Percentiles rank a stretch among this genome's conserved stretches.
These are phyloP conservation scores for Felis chaus DNA, from an alignment of 2,113 vertebrate species.

Conservation along the genomic window DNA sequence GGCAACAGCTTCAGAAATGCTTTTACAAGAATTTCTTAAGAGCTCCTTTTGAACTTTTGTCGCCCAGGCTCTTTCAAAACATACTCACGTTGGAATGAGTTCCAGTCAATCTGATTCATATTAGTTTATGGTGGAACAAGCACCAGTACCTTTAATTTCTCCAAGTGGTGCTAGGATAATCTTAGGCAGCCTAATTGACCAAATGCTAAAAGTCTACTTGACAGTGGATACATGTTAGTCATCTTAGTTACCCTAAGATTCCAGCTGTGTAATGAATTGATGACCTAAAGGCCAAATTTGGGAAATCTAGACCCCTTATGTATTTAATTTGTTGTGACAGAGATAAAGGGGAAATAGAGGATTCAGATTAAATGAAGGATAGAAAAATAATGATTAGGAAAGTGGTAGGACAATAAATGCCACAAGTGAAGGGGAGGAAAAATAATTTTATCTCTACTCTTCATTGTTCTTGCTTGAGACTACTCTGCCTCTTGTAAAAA, in stretches of 20 bases:
- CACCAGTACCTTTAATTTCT: not conserved
- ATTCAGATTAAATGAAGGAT: constrained; percentile 16
- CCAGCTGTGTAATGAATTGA: not conserved
- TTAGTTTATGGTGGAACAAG: not conserved
- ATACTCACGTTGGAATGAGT: not conserved
- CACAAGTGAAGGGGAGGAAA: not conserved
- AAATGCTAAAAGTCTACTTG: not conserved
- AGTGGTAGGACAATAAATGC: not conserved
- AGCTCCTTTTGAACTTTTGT: not conserved
- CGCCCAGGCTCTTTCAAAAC: not conserved
- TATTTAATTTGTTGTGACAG: not conserved
- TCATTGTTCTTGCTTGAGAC: not conserved
- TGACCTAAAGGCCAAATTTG: not conserved
- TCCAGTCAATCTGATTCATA: not conserved
- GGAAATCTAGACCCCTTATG: not conserved
- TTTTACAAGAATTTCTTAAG: not conserved
- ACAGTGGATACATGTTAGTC: not conserved
- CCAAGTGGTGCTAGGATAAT: not conserved
- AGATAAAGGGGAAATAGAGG: constrained; percentile 1
- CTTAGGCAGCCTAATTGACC: not conserved
- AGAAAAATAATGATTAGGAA: constrained; percentile 4
- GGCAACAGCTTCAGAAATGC: not conserved
- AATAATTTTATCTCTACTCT: not conserved
- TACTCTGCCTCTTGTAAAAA: not conserved
- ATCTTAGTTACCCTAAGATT: not conserved